Evolutionary conservation across 2,888 invertebrate species (phyloP), one percentile per base, ranked within the genome.

Genomic region (Endomychus coccineus): DNA sequence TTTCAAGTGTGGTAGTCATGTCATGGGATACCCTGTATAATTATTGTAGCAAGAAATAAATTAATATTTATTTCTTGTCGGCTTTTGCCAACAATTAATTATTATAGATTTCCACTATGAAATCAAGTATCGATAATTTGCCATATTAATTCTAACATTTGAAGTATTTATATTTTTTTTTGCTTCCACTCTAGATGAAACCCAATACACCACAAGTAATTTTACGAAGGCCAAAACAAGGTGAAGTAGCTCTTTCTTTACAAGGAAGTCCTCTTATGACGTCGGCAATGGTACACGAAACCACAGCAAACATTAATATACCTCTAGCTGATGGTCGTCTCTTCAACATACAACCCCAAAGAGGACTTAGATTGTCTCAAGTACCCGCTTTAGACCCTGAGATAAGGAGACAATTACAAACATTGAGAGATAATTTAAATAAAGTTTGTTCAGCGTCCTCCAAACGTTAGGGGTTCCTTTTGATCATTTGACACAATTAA

Each of bases 231-330:
- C 78, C 78, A 16, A 69, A 73, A 2, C 69, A 70, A 43, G 78
- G 78, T 0, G 81, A 81, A 66, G 73, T 77, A 68, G 79, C 77
- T 5, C 66, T 80, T 2, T 80, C 80, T 38, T 72, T 79, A 70
- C 72, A 75, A 3, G 80, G 80, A 4, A 80, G 80, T 34, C 80
- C 80, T 0, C 64, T 80, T 25, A 64, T 79, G 59, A 74, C 77
- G 27, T 71, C 74, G 1, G 59, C 60, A 2, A 51, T 64, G 7
- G 45, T 62, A 1, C 59, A 66, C 0, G 74, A 77, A 11, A 69
- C 71, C 21, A 70, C 68, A 42, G 76, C 79, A 0, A 80, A 77
- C 58, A 71, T 80, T 49, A 80, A 78, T 58, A 78, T 81, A n/a
- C 73, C 78, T 1, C 63, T 81, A 1, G 56, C 66, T 12, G 75